Percentiles rank a stretch among this genome's conserved stretches.
Evolutionary conservation across 2,888 invertebrate genomes (phyloP).

Genomic region (Dexiosoma caninum): DNA sequence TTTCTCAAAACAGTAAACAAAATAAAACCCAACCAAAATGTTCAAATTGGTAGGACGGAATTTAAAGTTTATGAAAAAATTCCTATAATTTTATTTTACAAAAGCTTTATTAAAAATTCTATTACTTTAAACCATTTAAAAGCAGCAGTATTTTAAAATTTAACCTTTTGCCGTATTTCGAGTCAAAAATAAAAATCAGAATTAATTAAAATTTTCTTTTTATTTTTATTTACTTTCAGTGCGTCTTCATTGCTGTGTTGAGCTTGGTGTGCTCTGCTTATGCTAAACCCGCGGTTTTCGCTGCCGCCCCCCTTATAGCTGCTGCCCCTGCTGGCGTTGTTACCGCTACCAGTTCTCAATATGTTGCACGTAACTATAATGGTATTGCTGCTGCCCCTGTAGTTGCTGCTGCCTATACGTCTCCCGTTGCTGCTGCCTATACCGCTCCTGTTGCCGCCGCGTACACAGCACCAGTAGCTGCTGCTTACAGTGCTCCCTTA

Average conservation of each 20-base stretch:
- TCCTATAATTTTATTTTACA: too few relatives aligned
- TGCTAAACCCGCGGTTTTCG: slow-evolving; percentile 77
- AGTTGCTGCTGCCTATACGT: slow-evolving; percentile 72
- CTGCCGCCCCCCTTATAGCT: slow-evolving; percentile 58
- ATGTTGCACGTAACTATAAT: slow-evolving; percentile 74
- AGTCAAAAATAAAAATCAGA: too few relatives aligned
- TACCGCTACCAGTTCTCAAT: slow-evolving; percentile 71
- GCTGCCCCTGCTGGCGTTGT: slow-evolving; percentile 74
- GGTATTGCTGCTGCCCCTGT: slow-evolving; percentile 78
- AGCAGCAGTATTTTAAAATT: too few relatives aligned
- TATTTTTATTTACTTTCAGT: slow-evolving; percentile 62
- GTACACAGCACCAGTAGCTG: slow-evolving; percentile 69
- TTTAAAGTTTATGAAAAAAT: slow-evolving; percentile 1
- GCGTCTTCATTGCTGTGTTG: slow-evolving; percentile 77
- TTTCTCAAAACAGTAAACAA: slow-evolving; percentile 41
- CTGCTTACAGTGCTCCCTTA: slow-evolving; percentile 65
- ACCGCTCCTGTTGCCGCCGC: slow-evolving; percentile 66
- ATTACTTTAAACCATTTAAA: too few relatives aligned
- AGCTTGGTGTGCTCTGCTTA: slow-evolving; percentile 78
- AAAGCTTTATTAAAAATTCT: too few relatives aligned
- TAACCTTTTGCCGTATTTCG: too few relatives aligned
- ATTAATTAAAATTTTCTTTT: not conserved
- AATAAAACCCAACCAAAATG: slow-evolving; percentile 68
- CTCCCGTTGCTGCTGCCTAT: slow-evolving; percentile 70
- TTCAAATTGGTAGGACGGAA: slow-evolving; percentile 70